These are phyloP conservation scores for Elegia similella DNA, from an alignment of 2,888 invertebrate genomes.

Conservation along the genomic window DNA sequence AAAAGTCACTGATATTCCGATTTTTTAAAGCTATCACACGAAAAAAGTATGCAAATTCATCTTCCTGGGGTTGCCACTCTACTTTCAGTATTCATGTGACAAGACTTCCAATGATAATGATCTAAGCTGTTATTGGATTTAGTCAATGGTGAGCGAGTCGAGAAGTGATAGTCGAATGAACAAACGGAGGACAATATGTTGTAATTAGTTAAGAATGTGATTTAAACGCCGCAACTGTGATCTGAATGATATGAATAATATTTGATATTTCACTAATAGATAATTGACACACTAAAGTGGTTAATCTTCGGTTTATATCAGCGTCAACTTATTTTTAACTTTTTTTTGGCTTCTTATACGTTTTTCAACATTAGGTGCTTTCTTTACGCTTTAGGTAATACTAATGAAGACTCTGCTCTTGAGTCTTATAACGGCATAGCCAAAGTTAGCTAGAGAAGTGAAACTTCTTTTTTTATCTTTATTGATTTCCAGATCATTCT, in stretches of 20 bases:
- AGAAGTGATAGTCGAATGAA: conserved; percentile 64
- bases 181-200: conserved; percentile 78
- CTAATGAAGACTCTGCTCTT: conserved; percentile 50
- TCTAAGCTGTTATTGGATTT: conserved; percentile 48
- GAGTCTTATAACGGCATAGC: conserved; percentile 73
- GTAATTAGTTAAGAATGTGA: conserved; percentile 81
- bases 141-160: conserved; percentile 55
- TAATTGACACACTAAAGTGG: conserved; percentile 74
- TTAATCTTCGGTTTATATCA: conserved; percentile 59
- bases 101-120: not conserved
- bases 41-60: too few species aligned
- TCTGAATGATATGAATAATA: conserved; percentile 82
- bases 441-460: conserved; percentile 76
- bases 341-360: conserved; percentile 49
- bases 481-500: conserved; percentile 36
- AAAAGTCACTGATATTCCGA: too few species aligned
- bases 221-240: conserved; percentile 82
- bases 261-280: conserved; percentile 81
- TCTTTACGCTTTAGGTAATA: conserved; percentile 65
- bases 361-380: conserved; percentile 69
- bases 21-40: too few species aligned
- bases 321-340: conserved; percentile 41
- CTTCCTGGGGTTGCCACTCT: not conserved
- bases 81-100: not conserved
- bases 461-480: conserved; percentile 56